Evolutionary conservation across 1,140 invertebrate species (phyloP), one percentile per base, ranked within the genome.

Genomic region (Drosophila cardini): DNA sequence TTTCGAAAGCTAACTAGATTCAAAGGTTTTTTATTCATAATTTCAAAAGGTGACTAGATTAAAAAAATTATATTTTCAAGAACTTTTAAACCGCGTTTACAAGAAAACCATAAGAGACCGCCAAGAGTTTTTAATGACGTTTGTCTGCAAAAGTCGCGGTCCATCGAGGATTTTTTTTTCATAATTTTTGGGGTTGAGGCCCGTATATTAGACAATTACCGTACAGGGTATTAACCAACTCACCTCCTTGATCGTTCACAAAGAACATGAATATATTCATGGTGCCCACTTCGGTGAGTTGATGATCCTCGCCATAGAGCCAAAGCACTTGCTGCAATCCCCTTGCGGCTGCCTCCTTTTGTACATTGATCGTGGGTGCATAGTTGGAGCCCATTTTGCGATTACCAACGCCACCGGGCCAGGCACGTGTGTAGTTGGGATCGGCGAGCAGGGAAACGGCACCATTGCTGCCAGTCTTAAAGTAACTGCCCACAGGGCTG

Each of bases 231-330:
- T 8, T 15, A 11, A 3, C 8, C 34, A 9, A 76, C 69, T 90
- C 93, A 98, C 98, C 98, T 95, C 98, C 98, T 90, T 97, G 93
- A 58, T 98, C 95, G 91, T 99, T 98, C 63, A 96, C 94, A 91
- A 95, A 96, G 86, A 97, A 95, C 76, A 98, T 94, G 90, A 99
- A 99, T 50, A 99, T 95, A 90, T 99, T 99, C 99, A 99, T 99
- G 7, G 98, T 98, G 42, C 99, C 99, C 48, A 98, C 98, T 94
- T 99, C 99, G 0, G 99, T 99, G 1, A 99, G 84, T 91, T 98
- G 95, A 91, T 99, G 95, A 90, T 99, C 96, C 4, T 98, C 95
- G 7, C 98, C 99, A 92, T 96, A 99, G 4, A 99, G 93, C 99
- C 99, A 99, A 6, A 99, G 92, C 2, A 99, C 98, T 94, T 99